Evolutionary conservation across 2,113 vertebrate species (phyloP), one percentile per base, ranked within the genome.

Genomic region (Sorex fumeus): DNA sequence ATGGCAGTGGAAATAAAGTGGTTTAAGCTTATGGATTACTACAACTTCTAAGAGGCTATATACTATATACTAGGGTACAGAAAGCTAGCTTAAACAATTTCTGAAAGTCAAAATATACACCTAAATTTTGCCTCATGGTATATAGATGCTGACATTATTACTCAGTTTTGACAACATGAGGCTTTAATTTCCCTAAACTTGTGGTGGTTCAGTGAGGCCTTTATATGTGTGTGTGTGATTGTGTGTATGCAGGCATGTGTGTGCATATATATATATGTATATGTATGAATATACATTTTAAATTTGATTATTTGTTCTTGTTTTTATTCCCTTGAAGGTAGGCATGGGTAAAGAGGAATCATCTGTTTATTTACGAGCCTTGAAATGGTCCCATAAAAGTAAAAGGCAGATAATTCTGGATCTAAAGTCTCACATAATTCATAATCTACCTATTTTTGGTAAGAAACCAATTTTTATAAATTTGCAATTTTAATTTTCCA

Each of bases 381-480:
- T 43, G 50, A 34, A 82, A 91, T 34, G 2, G 12, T 79, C 12
- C 30, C 84, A 27, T 40, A 19, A 83, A 90, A 21, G 1, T 62
- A 92, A 87, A 2, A 74, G 30, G 19, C 53, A 62, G 47, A 6
- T 79, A 75, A 43, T 25, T 30, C 13, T 71, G 12, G 6, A 1
- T 21, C 8, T 82, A 70, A 87, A 78, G 43, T 94, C 34, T 94
- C 71, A 72, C 28, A 32, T 40, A 88, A 60, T 60, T 60, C 18
- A 60, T 60, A 66, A 66, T 66, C 28, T 28, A 28, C 21, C 28
- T 28, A 28, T 10, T 28, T 30, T 28, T 28, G 18, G 8, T 23
- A 88, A 64, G 75, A 88, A 80, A 78, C 67, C 6, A 76, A 76
- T 62, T 88, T 91, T 90, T 75, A 53, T 77, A 62, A 87, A 70